A percentile compares a stretch with the other conserved stretches of the same genome.
These are phyloP conservation scores for Eunapius fragilis DNA, from an alignment of 37 sponge, comb jelly and placozoan genomes.

Conservation along the genomic window DNA sequence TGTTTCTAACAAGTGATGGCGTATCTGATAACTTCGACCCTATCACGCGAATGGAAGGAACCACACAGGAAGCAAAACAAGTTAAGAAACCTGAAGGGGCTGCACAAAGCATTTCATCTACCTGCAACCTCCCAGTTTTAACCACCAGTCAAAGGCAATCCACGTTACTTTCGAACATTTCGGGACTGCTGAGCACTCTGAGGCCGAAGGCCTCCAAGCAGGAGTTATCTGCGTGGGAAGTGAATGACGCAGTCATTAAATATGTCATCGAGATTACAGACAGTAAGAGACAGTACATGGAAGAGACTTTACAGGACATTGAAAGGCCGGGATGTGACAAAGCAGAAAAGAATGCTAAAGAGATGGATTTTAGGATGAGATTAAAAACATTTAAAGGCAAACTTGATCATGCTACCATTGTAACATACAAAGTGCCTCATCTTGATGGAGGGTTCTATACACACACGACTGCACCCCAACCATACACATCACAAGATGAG, in stretches of 20 bases:
- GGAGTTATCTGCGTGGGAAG: slow-evolving; percentile 16
- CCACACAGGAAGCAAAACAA: background rate
- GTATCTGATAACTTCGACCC: slow-evolving; percentile 85
- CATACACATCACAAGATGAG: no score
- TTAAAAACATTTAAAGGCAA: slow-evolving; percentile 67
- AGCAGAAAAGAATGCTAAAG: slow-evolving; percentile 35
- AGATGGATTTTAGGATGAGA: slow-evolving; percentile 13
- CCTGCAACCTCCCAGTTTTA: no score
- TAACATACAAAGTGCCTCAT: slow-evolving; percentile 44
- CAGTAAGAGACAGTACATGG: slow-evolving; percentile 56
- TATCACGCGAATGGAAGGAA: slow-evolving; percentile 24
- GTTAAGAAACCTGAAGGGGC: background rate
- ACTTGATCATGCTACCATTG: slow-evolving; percentile 85
- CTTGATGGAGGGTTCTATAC: no score
- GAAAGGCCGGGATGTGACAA: slow-evolving; percentile 23
- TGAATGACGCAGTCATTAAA: slow-evolving; percentile 38
- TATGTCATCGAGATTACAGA: slow-evolving; percentile 55
- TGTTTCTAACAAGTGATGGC: slow-evolving; percentile 78
- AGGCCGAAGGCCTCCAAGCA: background rate
- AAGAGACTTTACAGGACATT: slow-evolving; percentile 13
- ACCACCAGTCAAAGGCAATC: no score
- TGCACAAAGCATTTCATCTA: no score
- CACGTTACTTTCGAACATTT: no score
- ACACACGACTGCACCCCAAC: no score
- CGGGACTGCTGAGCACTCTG: no score